Evolutionary conservation across 2,888 invertebrate species (phyloP).

Genomic region (Synergus gifuensis): DNA sequence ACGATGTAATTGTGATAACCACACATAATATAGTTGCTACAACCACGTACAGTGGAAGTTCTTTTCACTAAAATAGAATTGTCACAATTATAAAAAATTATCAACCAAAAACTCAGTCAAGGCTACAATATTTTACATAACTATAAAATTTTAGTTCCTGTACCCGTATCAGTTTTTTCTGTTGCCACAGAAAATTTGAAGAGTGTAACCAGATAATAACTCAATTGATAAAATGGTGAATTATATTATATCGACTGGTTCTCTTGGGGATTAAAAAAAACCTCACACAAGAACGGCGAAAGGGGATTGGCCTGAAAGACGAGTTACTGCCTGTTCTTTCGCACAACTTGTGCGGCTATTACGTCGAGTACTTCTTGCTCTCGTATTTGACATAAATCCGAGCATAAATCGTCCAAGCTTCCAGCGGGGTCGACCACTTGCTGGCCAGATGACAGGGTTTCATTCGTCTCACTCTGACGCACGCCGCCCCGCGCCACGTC

Average conservation of each 20-base stretch:
- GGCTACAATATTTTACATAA: too few species aligned
- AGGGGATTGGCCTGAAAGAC: conserved; percentile 23
- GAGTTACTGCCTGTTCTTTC: conserved; percentile 3
- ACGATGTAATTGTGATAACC: too few species aligned
- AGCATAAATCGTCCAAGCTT: conserved; percentile 49
- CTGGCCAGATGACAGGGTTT: conserved; percentile 65
- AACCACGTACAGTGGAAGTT: too few species aligned
- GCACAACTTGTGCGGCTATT: conserved; percentile 9
- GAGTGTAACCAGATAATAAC: not conserved
- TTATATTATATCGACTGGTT: not conserved
- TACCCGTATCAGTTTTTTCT: too few species aligned
- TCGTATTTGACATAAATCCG: conserved; percentile 60
- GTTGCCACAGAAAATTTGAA: too few species aligned
- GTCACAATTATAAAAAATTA: too few species aligned
- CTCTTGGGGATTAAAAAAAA: conserved; percentile 14
- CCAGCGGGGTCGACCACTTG: conserved; percentile 65
- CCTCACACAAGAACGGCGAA: conserved; percentile 3
- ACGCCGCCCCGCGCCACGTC: not conserved
- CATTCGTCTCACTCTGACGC: conserved; percentile 59
- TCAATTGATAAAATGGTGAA: not conserved
- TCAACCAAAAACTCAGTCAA: too few species aligned
- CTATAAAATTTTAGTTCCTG: too few species aligned
- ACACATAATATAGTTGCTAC: too few species aligned
- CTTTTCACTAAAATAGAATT: too few species aligned
- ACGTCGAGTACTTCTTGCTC: conserved; percentile 53